Percentiles rank a stretch among this genome's conserved stretches.
Conservation (phyloP, 2,888 invertebrate species). For the Drosophila sordidula region DNA sequence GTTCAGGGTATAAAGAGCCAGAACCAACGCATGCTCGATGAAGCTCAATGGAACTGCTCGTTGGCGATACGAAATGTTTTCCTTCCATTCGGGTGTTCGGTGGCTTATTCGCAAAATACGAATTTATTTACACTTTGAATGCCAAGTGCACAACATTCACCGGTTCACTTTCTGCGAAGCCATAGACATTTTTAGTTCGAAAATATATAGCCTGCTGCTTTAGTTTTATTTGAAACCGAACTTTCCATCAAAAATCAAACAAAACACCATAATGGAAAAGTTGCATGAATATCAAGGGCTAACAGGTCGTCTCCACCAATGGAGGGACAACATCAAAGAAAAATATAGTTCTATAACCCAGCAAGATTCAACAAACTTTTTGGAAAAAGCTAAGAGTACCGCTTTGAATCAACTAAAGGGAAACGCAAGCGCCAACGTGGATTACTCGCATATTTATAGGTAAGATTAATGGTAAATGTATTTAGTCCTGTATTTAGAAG, state of each 20-base stretch:
- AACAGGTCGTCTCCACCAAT: conserved; percentile 89
- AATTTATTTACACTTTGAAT: conserved; percentile 45
- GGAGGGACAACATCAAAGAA: conserved; percentile 88
- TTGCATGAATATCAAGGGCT: conserved; percentile 92
- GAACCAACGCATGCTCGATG: conserved; percentile 52
- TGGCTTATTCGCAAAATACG: conserved; percentile 22
- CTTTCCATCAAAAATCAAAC: conserved; percentile 2
- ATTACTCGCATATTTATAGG: conserved; percentile 90
- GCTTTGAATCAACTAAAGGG: conserved; percentile 81
- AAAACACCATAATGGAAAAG: conserved; percentile 87
- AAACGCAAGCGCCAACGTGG: conserved; percentile 84
- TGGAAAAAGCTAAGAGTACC: conserved; percentile 85
- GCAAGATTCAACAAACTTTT: conserved; percentile 86
- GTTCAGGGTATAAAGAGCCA: background rate
- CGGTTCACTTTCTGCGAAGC: conserved; percentile 29
- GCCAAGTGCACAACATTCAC: conserved; percentile 21
- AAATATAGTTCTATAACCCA: conserved; percentile 88
- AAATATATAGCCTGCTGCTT: conserved; percentile 6
- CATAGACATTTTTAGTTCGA: conserved; percentile 37
- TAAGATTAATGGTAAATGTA: conserved; percentile 67
- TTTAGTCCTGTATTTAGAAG: too few species aligned
- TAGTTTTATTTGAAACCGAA: conserved; percentile 7
- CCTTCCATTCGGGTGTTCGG: conserved; percentile 28
- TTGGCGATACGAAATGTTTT: conserved; percentile 23
- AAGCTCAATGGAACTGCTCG: conserved; percentile 39